phyloP scores from a whole-genome alignment of 2,888 invertebrate genomes.

The Pristionchus arcanus region DNA sequence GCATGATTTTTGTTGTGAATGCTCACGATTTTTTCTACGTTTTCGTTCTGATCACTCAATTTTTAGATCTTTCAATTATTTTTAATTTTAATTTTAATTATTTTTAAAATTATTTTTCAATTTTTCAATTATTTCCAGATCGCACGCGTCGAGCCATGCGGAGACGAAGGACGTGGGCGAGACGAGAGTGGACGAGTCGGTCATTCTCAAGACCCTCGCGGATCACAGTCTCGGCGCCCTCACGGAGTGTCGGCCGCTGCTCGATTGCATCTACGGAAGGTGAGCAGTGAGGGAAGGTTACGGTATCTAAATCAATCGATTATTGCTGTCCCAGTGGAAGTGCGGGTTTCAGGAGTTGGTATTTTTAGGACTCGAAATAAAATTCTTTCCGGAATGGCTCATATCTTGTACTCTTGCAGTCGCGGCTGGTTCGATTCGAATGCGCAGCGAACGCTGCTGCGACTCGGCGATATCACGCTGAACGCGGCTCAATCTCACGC shows the following conservation, averaged over 20 bases:
- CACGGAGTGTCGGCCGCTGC: background rate
- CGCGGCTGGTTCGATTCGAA: too few relatives aligned
- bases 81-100: too few relatives aligned
- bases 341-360: background rate
- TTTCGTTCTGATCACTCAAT: too few relatives aligned
- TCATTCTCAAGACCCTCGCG: background rate
- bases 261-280: background rate
- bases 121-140: too few relatives aligned
- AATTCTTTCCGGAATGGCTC: background rate
- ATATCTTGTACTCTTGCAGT: too few relatives aligned
- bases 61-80: too few relatives aligned
- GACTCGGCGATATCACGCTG: background rate
- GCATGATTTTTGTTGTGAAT: too few relatives aligned
- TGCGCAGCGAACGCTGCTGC: too few relatives aligned
- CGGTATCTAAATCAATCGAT: too few relatives aligned
- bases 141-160: background rate
- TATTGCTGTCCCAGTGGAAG: too few relatives aligned
- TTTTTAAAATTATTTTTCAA: too few relatives aligned
- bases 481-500: background rate
- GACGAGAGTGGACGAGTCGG: background rate
- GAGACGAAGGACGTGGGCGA: background rate
- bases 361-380: background rate
- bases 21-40: too few relatives aligned
- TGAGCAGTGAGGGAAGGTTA: background rate
- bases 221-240: background rate